A percentile compares a stretch with the other conserved stretches of the same genome.
Conservation (phyloP, 2,888 invertebrate species). For the Eupithecia inturbata region DNA sequence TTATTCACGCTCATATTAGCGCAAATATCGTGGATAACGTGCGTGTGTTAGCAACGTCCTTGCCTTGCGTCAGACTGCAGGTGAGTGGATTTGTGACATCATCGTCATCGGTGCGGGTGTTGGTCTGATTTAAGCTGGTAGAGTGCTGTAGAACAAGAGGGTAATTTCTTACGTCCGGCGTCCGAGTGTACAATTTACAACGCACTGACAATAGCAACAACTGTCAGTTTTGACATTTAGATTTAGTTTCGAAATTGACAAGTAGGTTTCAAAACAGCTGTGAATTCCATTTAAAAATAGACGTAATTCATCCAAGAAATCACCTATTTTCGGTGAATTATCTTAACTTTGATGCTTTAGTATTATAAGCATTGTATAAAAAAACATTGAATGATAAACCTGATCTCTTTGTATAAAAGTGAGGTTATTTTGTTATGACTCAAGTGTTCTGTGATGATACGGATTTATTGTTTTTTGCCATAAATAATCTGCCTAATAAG, state of each 20-base stretch:
- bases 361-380: background rate
- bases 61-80: no score
- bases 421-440: constrained; percentile 73
- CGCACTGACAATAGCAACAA: background rate
- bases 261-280: constrained; percentile 68
- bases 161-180: no score
- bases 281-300: constrained; percentile 49
- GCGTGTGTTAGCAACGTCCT: no score
- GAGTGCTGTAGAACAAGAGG: no score
- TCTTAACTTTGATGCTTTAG: constrained; percentile 23
- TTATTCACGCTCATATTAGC: no score
- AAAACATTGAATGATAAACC: constrained; percentile 26
- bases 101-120: no score
- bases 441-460: constrained; percentile 64
- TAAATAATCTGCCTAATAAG: constrained; percentile 66
- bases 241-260: constrained; percentile 71
- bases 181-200: no score
- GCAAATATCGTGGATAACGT: no score
- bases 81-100: no score
- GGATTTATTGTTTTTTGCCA: constrained; percentile 62
- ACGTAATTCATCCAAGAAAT: constrained; percentile 39
- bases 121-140: no score
- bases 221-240: constrained; percentile 26
- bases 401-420: constrained; percentile 56
- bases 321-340: constrained; percentile 22